phyloP scores from a whole-genome alignment of 2,888 invertebrate genomes.

The Drosophila atripex region DNA sequence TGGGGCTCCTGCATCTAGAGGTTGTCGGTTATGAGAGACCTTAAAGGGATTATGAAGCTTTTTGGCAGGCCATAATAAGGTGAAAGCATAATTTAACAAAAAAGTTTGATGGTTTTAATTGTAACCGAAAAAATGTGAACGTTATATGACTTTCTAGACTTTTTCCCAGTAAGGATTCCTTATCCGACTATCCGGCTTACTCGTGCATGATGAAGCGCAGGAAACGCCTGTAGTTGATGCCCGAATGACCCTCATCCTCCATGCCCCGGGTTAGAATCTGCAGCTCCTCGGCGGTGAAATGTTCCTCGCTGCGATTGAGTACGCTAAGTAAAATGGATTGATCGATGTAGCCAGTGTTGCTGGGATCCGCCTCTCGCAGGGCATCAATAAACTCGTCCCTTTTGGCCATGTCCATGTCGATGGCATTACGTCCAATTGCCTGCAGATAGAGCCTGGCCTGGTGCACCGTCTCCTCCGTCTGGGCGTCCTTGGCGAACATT shows the following conservation, averaged over 20 bases:
- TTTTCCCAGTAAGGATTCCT: background rate
- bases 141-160: background rate
- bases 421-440: slow-evolving; percentile 36
- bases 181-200: background rate
- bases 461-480: background rate
- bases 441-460: slow-evolving; percentile 24
- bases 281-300: slow-evolving; percentile 17
- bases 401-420: slow-evolving; percentile 35
- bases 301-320: slow-evolving; percentile 14
- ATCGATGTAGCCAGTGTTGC: slow-evolving; percentile 15
- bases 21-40: too few relatives aligned
- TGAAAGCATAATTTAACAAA: background rate
- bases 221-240: slow-evolving; percentile 29
- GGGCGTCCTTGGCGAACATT: slow-evolving; percentile 6
- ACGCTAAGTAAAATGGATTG: slow-evolving; percentile 2
- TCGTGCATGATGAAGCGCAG: slow-evolving; percentile 36
- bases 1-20: too few relatives aligned
- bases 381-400: slow-evolving; percentile 39
- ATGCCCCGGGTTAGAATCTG: slow-evolving; percentile 25
- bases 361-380: slow-evolving; percentile 22
- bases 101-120: background rate
- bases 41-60: too few relatives aligned
- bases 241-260: background rate
- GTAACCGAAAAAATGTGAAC: background rate
- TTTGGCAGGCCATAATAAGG: too few relatives aligned